phyloP scores from a whole-genome alignment of 2,113 vertebrate species.

The Carlito syrichta region DNA sequence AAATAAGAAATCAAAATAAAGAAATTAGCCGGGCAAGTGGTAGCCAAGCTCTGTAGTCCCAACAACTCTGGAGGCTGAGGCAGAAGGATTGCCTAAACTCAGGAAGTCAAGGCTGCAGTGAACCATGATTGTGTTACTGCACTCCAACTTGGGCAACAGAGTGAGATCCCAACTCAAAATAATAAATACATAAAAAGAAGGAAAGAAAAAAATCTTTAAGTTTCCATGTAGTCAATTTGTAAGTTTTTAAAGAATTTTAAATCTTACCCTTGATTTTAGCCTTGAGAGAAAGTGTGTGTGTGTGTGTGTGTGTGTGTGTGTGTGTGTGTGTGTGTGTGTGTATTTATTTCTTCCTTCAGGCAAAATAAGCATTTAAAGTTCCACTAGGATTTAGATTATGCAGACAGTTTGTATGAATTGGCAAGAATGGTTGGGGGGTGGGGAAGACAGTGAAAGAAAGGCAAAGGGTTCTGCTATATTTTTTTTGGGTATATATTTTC shows the following conservation, averaged over 20 bases:
- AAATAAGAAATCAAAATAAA: too few species aligned
- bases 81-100: too few species aligned
- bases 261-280: background rate
- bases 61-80: too few species aligned
- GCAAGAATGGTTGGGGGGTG: background rate
- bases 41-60: too few species aligned
- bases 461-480: background rate
- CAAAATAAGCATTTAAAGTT: background rate
- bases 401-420: background rate
- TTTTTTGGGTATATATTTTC: background rate
- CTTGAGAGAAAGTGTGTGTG: too few species aligned
- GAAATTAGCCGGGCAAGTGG: too few species aligned
- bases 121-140: too few species aligned
- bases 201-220: background rate
- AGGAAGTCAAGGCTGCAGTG: too few species aligned
- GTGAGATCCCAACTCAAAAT: too few species aligned
- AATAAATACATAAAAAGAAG: too few species aligned
- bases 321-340: background rate
- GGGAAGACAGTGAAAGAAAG: background rate
- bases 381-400: background rate
- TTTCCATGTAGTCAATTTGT: background rate
- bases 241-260: background rate
- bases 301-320: background rate
- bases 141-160: too few species aligned
- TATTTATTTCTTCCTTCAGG: background rate